phyloP scores from a whole-genome alignment of 1,140 invertebrate genomes.

The Hylaeus anthracinus region DNA sequence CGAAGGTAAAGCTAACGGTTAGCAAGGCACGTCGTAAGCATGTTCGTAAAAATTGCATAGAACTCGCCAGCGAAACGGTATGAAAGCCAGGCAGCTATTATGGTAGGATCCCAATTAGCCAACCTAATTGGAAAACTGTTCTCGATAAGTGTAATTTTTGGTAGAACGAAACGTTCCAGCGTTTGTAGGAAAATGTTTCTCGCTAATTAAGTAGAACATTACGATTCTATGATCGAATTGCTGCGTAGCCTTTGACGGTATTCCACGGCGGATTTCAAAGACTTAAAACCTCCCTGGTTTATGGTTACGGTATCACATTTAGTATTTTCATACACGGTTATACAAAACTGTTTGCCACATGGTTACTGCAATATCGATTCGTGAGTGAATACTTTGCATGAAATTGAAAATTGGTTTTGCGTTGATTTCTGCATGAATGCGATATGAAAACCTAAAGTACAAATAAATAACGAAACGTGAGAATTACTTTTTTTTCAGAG shows the following conservation, averaged over 20 bases:
- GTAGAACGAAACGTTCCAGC: background rate
- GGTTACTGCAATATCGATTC: too few species aligned
- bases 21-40: background rate
- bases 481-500: too few species aligned
- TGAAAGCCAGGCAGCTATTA: background rate
- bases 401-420: too few species aligned
- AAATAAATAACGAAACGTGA: too few species aligned
- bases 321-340: too few species aligned
- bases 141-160: background rate
- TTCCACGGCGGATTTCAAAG: background rate
- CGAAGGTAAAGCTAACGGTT: too few species aligned
- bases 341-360: too few species aligned
- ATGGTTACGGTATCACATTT: too few species aligned
- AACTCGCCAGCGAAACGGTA: background rate
- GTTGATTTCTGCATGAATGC: too few species aligned
- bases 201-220: slow-evolving; percentile 6
- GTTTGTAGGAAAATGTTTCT: background rate
- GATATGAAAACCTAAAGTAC: too few species aligned
- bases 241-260: background rate
- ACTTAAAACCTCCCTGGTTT: background rate
- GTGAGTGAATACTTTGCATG: too few species aligned
- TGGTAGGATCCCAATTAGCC: background rate
- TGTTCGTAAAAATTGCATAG: background rate
- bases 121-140: background rate
- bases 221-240: background rate